Percentiles rank a stretch among this genome's conserved stretches.
Conservation (phyloP, 2,113 vertebrate genomes). For the Porphyrio hochstetteri region DNA sequence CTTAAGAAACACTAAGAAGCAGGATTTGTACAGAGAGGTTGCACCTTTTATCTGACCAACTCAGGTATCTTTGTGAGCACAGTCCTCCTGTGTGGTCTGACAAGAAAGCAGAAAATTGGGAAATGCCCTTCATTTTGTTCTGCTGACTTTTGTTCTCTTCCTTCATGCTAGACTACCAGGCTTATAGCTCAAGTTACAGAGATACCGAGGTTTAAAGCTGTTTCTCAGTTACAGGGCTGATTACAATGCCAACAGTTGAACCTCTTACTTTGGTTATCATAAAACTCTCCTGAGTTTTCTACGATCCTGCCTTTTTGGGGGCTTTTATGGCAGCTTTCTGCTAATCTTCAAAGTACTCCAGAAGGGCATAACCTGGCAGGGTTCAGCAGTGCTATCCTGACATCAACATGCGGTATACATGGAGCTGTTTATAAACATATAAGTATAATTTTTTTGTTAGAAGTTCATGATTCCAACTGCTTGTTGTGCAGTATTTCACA, state of each 20-base stretch:
- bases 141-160: not conserved
- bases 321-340: not conserved
- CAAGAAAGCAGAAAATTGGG: not conserved
- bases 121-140: not conserved
- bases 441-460: fast-evolving
- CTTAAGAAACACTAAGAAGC: not conserved
- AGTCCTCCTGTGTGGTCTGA: not conserved
- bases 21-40: not conserved
- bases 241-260: not conserved
- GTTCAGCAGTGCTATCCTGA: not conserved
- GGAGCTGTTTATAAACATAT: not conserved
- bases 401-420: not conserved
- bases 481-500: not conserved
- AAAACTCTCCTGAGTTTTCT: not conserved
- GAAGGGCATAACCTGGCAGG: not conserved
- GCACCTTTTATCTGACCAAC: not conserved
- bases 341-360: not conserved
- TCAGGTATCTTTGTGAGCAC: not conserved
- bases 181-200: not conserved
- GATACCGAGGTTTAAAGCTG: not conserved
- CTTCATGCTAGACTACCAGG: not conserved
- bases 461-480: not conserved
- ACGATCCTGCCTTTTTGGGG: not conserved
- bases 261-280: not conserved
- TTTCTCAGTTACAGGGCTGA: not conserved